Percentiles rank a stretch among this genome's conserved stretches.
These are phyloP conservation scores for Eupsilia transversa DNA, from an alignment of 2,888 invertebrate genomes.

Conservation along the genomic window DNA sequence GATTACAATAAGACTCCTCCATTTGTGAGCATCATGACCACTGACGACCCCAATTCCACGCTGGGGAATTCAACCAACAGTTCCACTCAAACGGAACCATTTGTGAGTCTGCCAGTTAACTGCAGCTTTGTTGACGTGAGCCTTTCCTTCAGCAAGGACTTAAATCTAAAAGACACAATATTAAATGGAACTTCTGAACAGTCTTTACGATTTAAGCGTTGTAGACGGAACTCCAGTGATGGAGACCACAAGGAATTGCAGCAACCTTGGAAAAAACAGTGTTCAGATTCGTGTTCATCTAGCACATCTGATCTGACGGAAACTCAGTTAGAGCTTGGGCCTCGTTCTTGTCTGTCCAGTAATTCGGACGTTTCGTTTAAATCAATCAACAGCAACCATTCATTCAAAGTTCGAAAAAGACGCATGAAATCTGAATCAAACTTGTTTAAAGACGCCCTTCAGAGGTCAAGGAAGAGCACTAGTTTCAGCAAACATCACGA, in stretches of 20 bases:
- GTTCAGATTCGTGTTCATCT: slow-evolving; percentile 76
- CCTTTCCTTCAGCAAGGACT: slow-evolving; percentile 81
- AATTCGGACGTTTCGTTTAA: slow-evolving; percentile 85
- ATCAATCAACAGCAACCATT: slow-evolving; percentile 82
- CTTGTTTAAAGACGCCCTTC: slow-evolving; percentile 81
- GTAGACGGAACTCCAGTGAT: slow-evolving; percentile 78
- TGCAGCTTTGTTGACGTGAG: slow-evolving; percentile 76
- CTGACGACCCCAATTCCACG: slow-evolving; percentile 73
- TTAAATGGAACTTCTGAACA: slow-evolving; percentile 77
- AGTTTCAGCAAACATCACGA: slow-evolving; percentile 74
- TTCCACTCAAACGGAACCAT: slow-evolving; percentile 81
- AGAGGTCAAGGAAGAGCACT: slow-evolving; percentile 77
- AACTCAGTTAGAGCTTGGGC: slow-evolving; percentile 63
- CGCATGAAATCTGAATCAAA: slow-evolving; percentile 82
- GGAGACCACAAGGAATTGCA: slow-evolving; percentile 73
- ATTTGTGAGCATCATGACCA: slow-evolving; percentile 79
- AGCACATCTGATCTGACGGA: slow-evolving; percentile 78
- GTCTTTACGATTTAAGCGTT: slow-evolving; percentile 77
- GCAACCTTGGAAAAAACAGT: slow-evolving; percentile 83
- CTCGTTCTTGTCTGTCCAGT: slow-evolving; percentile 77
- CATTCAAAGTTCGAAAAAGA: slow-evolving; percentile 83
- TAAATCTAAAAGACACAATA: slow-evolving; percentile 73
- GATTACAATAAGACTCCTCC: slow-evolving; percentile 77
- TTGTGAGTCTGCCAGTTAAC: slow-evolving; percentile 69
- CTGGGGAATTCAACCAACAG: slow-evolving; percentile 70